Evolutionary conservation across 2,888 invertebrate genomes (phyloP).

Genomic region (Drosophila testacea): DNA sequence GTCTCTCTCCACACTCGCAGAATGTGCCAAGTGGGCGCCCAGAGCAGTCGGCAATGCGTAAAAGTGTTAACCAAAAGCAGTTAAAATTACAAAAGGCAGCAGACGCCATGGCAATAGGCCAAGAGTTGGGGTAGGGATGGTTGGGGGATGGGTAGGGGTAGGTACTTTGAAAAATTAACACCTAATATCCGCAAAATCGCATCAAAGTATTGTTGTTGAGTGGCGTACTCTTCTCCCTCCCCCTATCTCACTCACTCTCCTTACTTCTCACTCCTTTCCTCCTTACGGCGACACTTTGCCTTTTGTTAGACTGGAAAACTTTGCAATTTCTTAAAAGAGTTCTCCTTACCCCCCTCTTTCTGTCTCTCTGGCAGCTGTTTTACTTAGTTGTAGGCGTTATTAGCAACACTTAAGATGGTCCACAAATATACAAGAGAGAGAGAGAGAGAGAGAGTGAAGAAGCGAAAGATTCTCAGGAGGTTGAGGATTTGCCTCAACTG

Average conservation of each 20-base stretch:
- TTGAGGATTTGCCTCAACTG: constrained; percentile 14
- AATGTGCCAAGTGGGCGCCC: constrained; percentile 42
- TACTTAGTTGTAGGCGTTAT: constrained; percentile 77
- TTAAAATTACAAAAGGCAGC: constrained; percentile 79
- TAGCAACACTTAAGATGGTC: constrained; percentile 74
- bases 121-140: background rate
- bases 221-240: constrained; percentile 8
- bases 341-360: constrained; percentile 21
- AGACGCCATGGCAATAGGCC: constrained; percentile 69
- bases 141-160: constrained; percentile 5
- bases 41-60: constrained; percentile 75
- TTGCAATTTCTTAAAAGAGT: constrained; percentile 80
- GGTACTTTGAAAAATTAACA: constrained; percentile 79
- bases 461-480: background rate
- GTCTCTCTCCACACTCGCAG: background rate
- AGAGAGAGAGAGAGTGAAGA: background rate
- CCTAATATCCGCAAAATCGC: constrained; percentile 81
- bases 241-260: background rate
- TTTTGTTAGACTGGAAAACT: constrained; percentile 67
- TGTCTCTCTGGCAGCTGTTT: constrained; percentile 57
- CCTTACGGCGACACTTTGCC: constrained; percentile 30
- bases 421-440: background rate
- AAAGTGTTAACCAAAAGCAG: constrained; percentile 81
- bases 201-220: constrained; percentile 77
- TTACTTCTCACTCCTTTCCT: constrained; percentile 31